A percentile compares a stretch with the other conserved stretches of the same genome.
These are phyloP conservation scores for Antrozous pallidus DNA, from an alignment of 2,797 vertebrate genomes.

Conservation along the genomic window DNA sequence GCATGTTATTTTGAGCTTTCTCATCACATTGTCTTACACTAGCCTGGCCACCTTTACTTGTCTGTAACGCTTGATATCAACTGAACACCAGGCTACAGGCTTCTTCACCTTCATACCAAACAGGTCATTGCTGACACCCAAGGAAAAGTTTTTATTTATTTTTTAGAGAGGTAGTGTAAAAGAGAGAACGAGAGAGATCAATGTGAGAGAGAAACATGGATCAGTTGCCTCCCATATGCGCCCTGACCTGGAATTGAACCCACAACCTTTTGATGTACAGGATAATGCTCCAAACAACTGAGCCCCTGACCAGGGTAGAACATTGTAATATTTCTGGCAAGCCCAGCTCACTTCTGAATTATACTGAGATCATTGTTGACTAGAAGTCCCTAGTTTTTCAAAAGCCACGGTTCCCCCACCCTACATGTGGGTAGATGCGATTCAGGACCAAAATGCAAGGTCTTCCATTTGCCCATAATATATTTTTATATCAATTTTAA, in stretches of 20 bases:
- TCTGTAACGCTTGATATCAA: not conserved
- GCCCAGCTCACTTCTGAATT: not conserved
- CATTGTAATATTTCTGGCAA: not conserved
- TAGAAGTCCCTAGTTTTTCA: not conserved
- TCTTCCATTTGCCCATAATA: not conserved
- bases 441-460: not conserved
- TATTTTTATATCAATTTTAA: constrained; percentile 6
- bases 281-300: not conserved
- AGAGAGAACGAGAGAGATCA: not conserved
- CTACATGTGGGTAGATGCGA: not conserved
- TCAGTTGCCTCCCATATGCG: not conserved
- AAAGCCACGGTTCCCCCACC: not conserved
- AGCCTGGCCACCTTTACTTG: not conserved
- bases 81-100: not conserved
- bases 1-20: not conserved
- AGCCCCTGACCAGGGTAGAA: not conserved
- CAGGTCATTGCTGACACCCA: not conserved
- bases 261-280: not conserved
- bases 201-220: not conserved
- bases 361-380: not conserved
- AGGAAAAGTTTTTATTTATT: not conserved
- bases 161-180: not conserved
- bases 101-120: not conserved
- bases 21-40: not conserved
- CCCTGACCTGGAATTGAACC: not conserved